Conservation (phyloP, 1,140 invertebrate species). For the Amyelois transitella region DNA sequence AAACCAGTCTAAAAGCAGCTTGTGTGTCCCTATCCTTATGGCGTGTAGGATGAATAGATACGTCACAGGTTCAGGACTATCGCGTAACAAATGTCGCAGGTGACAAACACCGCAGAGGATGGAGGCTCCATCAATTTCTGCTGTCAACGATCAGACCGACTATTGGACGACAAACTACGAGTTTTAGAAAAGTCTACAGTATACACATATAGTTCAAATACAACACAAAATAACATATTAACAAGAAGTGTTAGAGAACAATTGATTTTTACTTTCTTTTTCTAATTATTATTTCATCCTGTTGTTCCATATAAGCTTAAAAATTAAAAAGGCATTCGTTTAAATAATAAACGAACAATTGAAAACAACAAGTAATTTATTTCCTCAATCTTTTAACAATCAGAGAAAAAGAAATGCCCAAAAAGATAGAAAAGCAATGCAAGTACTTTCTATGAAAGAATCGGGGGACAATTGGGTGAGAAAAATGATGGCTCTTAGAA, state of each 20-base stretch:
- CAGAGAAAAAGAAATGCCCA: conserved; percentile 62
- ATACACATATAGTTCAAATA: too few species aligned
- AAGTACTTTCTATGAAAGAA: too few species aligned
- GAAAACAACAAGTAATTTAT: conserved; percentile 19
- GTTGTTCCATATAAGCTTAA: too few species aligned
- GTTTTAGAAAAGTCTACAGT: too few species aligned
- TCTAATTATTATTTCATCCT: too few species aligned
- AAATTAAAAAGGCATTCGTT: conserved; percentile 1
- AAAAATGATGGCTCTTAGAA: conserved; percentile 41
- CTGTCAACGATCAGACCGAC: background rate
- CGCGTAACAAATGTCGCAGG: conserved; percentile 3
- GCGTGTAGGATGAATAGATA: conserved; percentile 47
- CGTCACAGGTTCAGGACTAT: conserved; percentile 19
- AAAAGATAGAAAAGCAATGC: too few species aligned
- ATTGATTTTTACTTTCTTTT: too few species aligned
- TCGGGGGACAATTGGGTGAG: conserved; percentile 49
- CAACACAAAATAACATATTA: too few species aligned
- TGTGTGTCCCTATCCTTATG: conserved; percentile 6
- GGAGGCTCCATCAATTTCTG: conserved; percentile 1
- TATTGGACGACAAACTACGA: background rate
- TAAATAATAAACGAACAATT: conserved; percentile 15
- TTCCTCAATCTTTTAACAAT: conserved; percentile 22
- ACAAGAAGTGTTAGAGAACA: too few species aligned
- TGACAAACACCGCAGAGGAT: background rate
- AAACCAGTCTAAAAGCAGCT: too few species aligned